Percentiles rank a stretch among this genome's conserved stretches.
Conservation (phyloP, 1,140 invertebrate species). For the Euura lappo region DNA sequence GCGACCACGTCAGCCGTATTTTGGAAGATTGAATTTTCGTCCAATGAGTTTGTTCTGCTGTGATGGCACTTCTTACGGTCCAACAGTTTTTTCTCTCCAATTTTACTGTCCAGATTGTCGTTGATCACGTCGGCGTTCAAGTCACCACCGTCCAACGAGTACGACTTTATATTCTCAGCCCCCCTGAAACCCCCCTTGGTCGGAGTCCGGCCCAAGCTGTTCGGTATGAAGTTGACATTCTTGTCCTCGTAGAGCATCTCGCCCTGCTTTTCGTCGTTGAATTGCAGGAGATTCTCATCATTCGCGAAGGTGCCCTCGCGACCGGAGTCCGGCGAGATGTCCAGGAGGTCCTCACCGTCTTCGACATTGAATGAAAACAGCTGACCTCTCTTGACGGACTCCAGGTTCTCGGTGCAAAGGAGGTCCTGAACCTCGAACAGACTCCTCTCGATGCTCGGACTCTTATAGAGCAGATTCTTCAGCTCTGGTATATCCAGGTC, state of each 20-base stretch:
- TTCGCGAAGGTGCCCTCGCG: constrained; percentile 14
- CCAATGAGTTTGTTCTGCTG: constrained; percentile 39
- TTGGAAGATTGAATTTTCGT: constrained; percentile 40
- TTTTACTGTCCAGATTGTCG: constrained; percentile 38
- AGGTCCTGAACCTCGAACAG: constrained; percentile 40
- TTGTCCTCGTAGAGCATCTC: constrained; percentile 26
- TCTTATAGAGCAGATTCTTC: constrained; percentile 43
- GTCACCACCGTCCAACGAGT: constrained; percentile 19
- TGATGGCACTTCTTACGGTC: constrained; percentile 34
- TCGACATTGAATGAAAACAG: constrained; percentile 28
- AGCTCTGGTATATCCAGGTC: constrained; percentile 46
- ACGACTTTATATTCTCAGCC: constrained; percentile 35
- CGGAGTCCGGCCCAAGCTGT: constrained; percentile 37
- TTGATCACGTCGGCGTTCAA: constrained; percentile 22
- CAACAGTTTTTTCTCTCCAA: constrained; percentile 30
- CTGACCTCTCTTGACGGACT: constrained; percentile 21
- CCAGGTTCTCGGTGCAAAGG: constrained; percentile 33
- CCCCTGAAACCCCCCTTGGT: constrained; percentile 27
- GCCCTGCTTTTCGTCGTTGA: constrained; percentile 20
- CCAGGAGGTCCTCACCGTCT: constrained; percentile 21
- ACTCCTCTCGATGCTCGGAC: constrained; percentile 40
- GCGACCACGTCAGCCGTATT: constrained; percentile 24
- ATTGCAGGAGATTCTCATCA: constrained; percentile 22
- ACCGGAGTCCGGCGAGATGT: not conserved
- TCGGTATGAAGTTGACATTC: constrained; percentile 39